Evolutionary conservation across 2,113 vertebrate species (phyloP), one percentile per base, ranked within the genome.

Genomic region (Sinocyclocheilus rhinocerous): DNA sequence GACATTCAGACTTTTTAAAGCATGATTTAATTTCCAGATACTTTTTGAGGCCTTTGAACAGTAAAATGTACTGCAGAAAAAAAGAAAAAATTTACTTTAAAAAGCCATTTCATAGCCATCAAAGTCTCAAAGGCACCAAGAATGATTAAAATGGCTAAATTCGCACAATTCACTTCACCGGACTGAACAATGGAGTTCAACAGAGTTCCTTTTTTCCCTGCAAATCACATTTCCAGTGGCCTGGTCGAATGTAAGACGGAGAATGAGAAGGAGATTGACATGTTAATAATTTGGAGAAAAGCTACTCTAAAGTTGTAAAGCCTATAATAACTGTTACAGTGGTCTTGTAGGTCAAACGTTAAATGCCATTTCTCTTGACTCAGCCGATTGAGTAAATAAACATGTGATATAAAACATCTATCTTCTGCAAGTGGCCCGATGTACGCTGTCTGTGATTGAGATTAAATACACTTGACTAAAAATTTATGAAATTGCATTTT

Each of bases 381-480:
- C 52, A 86, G 26, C 59, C 4, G 50, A 75, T n/a, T 24, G 81
- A 65, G 22, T 57, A 83, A 52, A 86, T 76, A 76, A 65, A 65
- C 57, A 48, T 18, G 5, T 0, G 13, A 29, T 59, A 29, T 69
- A 69, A 67, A 26, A 55, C 33, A 85, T 69, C 16, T 20, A 79
- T 77, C 76, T 76, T n/a, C 15, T 39, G n/a, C 12, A 10, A 67
- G 73, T 15, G 59, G 73, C 42, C 20, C 26, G 24, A 69, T n/a
- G 33, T 73, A 69, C 29, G 33, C 29, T 42, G 18, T 45, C 48
- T 67, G 72, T 72, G 50, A 81, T 29, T n/a, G 20, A 69, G 73
- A 83, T 59, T 65, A 70, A 85, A 72, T 61, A n/a, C 81, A 73
- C 15, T 63, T 39, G 22, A 83, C 78, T 88, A 85, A 83, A 78